Evolutionary conservation across 1,140 invertebrate species (phyloP), one percentile per base, ranked within the genome.

Genomic region (Drosophila malerkotliana): DNA sequence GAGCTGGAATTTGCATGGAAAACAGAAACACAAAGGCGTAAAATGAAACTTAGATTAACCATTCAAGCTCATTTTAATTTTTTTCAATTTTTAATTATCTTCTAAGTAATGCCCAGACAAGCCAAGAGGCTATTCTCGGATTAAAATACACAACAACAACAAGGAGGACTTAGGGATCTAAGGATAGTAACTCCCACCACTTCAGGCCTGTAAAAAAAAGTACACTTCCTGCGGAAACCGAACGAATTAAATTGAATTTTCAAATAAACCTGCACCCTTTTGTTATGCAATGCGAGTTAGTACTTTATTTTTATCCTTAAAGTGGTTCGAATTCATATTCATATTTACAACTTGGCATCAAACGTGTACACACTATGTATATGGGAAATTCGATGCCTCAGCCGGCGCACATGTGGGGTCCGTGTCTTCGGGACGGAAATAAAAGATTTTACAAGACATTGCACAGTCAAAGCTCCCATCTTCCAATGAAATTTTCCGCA

Each of bases 361-460:
- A 44, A 44, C 41, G 41, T 44, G 41, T 44, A 44, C 41, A 44
- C 14, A 71, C 66, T 41, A 55, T n/a, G n/a, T n/a, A n/a, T 63
- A 77, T 61, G 53, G 47, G 45, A 73, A 80, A 80, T 64, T 59
- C 61, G 72, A 85, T 80, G 55, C 58, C 48, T 30, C 58, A 39
- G 39, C 34, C 45, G 56, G 56, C 57, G 56, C 60, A 63, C 63
- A 62, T 64, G 49, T 83, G 14, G 41, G 41, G 41, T 76, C 37
- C 52, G 44, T 74, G 60, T 54, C 55, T 54, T 53, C 51, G 52
- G 53, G 45, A 49, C 59, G 82, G 74, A 85, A 85, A 87, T 87
- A 78, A 85, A 81, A 87, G 62, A 85, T 88, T 85, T 85, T 45
- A 82, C 82, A 87, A 85, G 51, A 68, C 69, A 84, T 77, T 79